These are phyloP conservation scores for Casuarius casuarius DNA, from an alignment of 2,113 vertebrate species.

Conservation along the genomic window DNA sequence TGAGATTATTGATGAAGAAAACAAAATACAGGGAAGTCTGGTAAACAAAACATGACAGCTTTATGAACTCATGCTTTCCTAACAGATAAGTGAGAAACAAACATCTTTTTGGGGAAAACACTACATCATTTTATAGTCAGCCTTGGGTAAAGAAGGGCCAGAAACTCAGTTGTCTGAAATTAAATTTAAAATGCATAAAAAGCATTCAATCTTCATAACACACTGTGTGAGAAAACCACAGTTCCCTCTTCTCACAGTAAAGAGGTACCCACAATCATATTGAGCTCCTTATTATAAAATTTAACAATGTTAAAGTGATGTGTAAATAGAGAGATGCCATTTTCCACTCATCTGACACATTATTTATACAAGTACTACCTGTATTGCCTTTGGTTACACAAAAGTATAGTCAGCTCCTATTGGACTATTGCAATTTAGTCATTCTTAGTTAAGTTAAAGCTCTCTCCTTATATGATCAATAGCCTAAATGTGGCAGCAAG, in stretches of 20 bases:
- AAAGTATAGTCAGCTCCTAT: conserved; percentile 2
- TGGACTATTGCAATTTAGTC: conserved; percentile 23
- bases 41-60: not conserved
- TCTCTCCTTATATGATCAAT: conserved; percentile 21
- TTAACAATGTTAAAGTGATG: not conserved
- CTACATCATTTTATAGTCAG: not conserved
- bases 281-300: not conserved
- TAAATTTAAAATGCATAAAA: not conserved
- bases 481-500: conserved; percentile 18
- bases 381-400: not conserved
- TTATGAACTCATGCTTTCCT: not conserved
- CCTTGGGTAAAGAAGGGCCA: not conserved
- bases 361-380: not conserved
- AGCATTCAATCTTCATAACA: not conserved
- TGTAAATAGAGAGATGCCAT: conserved; percentile 8
- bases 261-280: not conserved
- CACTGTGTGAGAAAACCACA: not conserved
- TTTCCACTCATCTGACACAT: conserved; percentile 14
- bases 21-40: not conserved
- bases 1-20: conserved; percentile 35
- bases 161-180: not conserved
- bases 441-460: conserved; percentile 29
- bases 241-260: not conserved
- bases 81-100: not conserved
- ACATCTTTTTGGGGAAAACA: not conserved